These are phyloP conservation scores for Trichogramma evanescens DNA, from an alignment of 2,888 invertebrate species.

Conservation along the genomic window DNA sequence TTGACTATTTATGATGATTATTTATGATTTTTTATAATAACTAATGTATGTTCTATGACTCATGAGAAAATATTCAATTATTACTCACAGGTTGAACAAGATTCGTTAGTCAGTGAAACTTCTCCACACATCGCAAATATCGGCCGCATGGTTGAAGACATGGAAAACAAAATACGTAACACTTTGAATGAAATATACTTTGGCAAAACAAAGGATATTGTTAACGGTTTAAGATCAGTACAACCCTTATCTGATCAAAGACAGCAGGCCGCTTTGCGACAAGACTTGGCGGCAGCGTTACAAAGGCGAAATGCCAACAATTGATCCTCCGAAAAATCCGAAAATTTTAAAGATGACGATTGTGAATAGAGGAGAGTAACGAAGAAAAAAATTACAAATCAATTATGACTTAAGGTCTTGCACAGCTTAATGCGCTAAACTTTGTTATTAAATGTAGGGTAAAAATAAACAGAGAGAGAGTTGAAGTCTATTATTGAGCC, in stretches of 20 bases:
- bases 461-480: conserved; percentile 32
- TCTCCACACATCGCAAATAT: conserved; percentile 98
- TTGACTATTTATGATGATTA: neutral
- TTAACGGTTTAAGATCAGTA: conserved; percentile 81
- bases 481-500: conserved; percentile 28
- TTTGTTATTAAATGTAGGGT: conserved; percentile 37
- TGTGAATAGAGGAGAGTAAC: conserved; percentile 36
- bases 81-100: conserved; percentile 71
- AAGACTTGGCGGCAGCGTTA: conserved; percentile 77
- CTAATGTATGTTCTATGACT: conserved; percentile 23
- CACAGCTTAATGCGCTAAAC: conserved; percentile 34
- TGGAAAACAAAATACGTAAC: conserved; percentile 99
- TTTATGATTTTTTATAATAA: neutral
- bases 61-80: too few species aligned
- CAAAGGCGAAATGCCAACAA: conserved; percentile 72
- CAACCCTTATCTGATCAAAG: conserved; percentile 78
- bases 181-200: conserved; percentile 98
- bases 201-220: conserved; percentile 97
- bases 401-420: conserved; percentile 25
- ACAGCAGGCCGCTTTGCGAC: conserved; percentile 76
- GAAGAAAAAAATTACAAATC: conserved; percentile 24
- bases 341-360: conserved; percentile 37
- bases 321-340: conserved; percentile 40
- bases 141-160: conserved; percentile 97
- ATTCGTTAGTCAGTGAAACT: conserved; percentile 82